A percentile compares a stretch with the other conserved stretches of the same genome.
These are phyloP conservation scores for Drosophila limbata DNA, from an alignment of 2,888 invertebrate species.

Conservation along the genomic window DNA sequence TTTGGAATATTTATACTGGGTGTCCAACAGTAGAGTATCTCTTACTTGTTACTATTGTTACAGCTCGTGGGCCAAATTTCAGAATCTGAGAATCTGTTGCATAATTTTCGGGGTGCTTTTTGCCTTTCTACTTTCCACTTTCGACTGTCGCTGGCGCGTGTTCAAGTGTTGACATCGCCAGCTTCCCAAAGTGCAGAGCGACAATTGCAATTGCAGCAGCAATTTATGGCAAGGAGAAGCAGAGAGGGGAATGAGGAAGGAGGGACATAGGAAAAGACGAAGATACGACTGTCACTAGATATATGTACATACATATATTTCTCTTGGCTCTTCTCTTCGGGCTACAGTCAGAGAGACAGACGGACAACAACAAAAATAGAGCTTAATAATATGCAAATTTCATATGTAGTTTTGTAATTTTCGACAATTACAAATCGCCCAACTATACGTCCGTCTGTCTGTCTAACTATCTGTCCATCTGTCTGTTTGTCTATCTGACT, in stretches of 20 bases:
- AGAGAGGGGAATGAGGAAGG: neutral
- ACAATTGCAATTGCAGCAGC: slow-evolving; percentile 77
- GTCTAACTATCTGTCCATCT: neutral
- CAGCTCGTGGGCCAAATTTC: slow-evolving; percentile 63
- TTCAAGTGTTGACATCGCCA: slow-evolving; percentile 77
- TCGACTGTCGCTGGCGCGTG: slow-evolving; percentile 69
- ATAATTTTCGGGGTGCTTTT: slow-evolving; percentile 71
- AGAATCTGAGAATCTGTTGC: slow-evolving; percentile 71
- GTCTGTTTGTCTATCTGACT: neutral
- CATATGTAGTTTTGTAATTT: slow-evolving; percentile 72
- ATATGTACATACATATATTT: slow-evolving; percentile 21
- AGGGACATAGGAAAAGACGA: slow-evolving; percentile 13
- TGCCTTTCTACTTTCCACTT: slow-evolving; percentile 29
- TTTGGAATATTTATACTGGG: neutral
- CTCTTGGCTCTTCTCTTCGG: slow-evolving; percentile 41
- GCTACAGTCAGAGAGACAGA: slow-evolving; percentile 20
- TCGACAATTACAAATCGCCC: slow-evolving; percentile 61
- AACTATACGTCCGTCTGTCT: slow-evolving; percentile 12
- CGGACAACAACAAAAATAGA: slow-evolving; percentile 25
- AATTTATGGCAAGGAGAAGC: slow-evolving; percentile 58
- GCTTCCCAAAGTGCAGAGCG: slow-evolving; percentile 45
- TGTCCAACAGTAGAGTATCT: neutral
- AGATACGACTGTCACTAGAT: slow-evolving; percentile 52
- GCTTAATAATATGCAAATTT: slow-evolving; percentile 76
- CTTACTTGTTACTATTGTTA: slow-evolving; percentile 25